A percentile compares a stretch with the other conserved stretches of the same genome.
Conservation (phyloP, 2,888 invertebrate species). For the Dysmachus trigonus region DNA sequence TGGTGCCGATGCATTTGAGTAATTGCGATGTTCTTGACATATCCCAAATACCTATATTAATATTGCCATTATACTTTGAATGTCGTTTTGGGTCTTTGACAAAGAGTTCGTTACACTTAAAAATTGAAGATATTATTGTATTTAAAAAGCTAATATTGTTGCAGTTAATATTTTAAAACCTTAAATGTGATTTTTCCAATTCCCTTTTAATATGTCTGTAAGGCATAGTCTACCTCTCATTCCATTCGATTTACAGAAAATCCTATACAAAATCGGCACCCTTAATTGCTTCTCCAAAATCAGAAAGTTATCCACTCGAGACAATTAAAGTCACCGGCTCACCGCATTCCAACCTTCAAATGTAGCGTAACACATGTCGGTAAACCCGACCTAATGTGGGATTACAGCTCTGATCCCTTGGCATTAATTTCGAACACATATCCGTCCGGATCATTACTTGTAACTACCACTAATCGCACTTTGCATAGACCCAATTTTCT, state of each 20-base stretch:
- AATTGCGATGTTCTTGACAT: no score
- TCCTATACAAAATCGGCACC: background rate
- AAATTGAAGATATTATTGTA: no score
- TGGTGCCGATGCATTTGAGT: no score
- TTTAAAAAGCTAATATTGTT: background rate
- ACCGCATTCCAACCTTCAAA: background rate
- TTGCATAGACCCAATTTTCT: conserved; percentile 26
- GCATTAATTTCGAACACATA: conserved; percentile 21
- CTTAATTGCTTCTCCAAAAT: background rate
- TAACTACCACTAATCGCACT: conserved; percentile 27
- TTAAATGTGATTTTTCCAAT: background rate
- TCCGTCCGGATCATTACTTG: background rate
- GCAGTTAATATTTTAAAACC: background rate
- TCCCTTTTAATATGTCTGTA: background rate
- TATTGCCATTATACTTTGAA: no score
- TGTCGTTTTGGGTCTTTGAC: no score
- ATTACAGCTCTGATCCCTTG: conserved; percentile 1
- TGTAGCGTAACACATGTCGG: background rate
- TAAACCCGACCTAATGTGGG: background rate
- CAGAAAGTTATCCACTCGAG: background rate
- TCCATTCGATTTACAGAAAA: background rate
- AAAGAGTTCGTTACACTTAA: no score
- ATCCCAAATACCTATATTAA: no score
- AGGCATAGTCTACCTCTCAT: background rate
- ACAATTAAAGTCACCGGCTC: background rate